phyloP scores from a whole-genome alignment of 1,140 invertebrate species.

The Oryzaephilus surinamensis region DNA sequence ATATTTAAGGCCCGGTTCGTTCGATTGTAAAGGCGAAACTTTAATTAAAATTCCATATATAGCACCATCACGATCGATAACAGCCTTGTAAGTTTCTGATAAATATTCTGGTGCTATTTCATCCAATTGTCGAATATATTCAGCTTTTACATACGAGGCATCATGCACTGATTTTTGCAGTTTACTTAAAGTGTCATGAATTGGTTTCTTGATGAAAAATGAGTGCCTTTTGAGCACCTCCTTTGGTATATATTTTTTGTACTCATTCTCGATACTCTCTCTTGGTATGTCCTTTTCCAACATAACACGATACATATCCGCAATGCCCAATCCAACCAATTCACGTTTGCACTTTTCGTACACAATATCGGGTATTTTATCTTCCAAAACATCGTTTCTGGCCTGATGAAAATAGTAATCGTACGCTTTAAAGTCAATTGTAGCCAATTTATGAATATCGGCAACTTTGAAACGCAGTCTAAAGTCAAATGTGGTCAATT shows the following conservation, averaged over 20 bases:
- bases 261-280: constrained; percentile 60
- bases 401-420: constrained; percentile 81
- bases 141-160: constrained; percentile 58
- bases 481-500: constrained; percentile 54
- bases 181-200: constrained; percentile 52
- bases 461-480: constrained; percentile 66
- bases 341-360: constrained; percentile 64
- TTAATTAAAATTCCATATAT: constrained; percentile 48
- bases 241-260: constrained; percentile 71
- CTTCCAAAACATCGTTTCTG: constrained; percentile 64
- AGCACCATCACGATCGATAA: constrained; percentile 49
- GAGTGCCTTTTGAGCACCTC: constrained; percentile 60
- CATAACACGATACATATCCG: constrained; percentile 75
- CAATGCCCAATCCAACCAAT: constrained; percentile 68
- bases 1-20: constrained; percentile 54
- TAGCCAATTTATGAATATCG: constrained; percentile 49
- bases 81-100: constrained; percentile 61
- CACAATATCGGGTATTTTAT: constrained; percentile 63
- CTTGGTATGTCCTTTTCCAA: constrained; percentile 53
- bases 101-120: constrained; percentile 70
- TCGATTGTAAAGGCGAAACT: constrained; percentile 58
- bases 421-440: constrained; percentile 61
- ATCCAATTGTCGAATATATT: constrained; percentile 68
- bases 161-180: constrained; percentile 48
- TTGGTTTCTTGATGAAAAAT: constrained; percentile 64